Percentiles rank a stretch among this genome's conserved stretches.
phyloP scores from a whole-genome alignment of 2,113 vertebrate genomes.

The Lanius collurio region DNA sequence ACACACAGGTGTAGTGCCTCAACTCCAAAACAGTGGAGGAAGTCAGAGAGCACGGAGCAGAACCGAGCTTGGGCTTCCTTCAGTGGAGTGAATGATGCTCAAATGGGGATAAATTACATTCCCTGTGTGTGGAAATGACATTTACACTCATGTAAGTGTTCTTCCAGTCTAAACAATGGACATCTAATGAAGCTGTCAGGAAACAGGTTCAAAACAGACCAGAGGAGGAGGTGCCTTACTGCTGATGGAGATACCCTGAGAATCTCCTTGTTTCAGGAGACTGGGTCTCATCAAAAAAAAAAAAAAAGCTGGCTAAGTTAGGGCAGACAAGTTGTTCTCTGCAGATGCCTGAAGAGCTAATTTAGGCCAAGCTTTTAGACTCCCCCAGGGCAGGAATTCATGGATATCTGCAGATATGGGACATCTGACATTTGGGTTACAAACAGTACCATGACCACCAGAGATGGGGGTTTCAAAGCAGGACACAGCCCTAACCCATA shows the following conservation, averaged over 20 bases:
- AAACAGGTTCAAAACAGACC: background rate
- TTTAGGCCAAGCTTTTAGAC: background rate
- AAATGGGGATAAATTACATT: background rate
- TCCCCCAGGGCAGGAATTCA: background rate
- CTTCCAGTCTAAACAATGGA: background rate
- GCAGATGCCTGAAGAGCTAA: background rate
- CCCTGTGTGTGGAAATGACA: rapidly evolving
- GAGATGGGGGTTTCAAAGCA: background rate
- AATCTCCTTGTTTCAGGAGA: background rate
- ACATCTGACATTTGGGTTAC: background rate
- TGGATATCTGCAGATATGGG: background rate
- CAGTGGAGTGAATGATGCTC: background rate
- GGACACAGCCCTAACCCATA: background rate
- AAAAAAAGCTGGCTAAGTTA: background rate
- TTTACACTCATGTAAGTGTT: background rate
- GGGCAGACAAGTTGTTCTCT: background rate
- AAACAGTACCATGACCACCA: background rate
- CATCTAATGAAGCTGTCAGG: background rate
- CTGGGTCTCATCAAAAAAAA: background rate
- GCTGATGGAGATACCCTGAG: background rate
- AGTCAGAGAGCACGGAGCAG: rapidly evolving
- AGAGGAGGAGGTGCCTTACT: background rate
- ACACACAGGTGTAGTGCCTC: background rate
- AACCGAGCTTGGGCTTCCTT: background rate
- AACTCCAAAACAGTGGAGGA: background rate